Conservation (phyloP, 2,888 invertebrate genomes). For the Xestia ashworthii region DNA sequence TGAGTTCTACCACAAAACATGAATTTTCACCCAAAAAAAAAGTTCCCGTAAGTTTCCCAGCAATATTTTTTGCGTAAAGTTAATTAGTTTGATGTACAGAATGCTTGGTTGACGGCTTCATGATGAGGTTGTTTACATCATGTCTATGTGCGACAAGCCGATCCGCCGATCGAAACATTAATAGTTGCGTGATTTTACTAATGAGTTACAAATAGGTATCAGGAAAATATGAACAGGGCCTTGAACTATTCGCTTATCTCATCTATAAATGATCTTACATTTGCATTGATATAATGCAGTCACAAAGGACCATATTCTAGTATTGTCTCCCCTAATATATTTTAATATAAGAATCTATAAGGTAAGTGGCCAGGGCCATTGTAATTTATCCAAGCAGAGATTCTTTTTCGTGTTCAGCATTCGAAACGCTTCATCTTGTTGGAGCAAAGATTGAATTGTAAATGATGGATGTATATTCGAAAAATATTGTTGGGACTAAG, state of each 20-base stretch:
- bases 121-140: no score
- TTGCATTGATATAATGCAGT: conserved; percentile 21
- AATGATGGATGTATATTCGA: not conserved
- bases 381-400: conserved; percentile 21
- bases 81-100: no score
- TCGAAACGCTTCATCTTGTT: not conserved
- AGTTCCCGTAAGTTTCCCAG: no score
- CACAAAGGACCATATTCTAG: conserved; percentile 14
- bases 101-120: no score
- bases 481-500: no score
- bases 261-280: conserved; percentile 32
- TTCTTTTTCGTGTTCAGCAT: conserved; percentile 14
- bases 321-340: conserved; percentile 24
- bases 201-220: conserved; percentile 20
- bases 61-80: no score
- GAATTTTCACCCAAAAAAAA: no score
- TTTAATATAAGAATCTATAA: conserved; percentile 4
- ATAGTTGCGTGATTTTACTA: not conserved
- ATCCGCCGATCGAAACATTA: not conserved
- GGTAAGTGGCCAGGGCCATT: conserved; percentile 27
- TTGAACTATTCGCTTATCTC: conserved; percentile 35
- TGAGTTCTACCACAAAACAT: no score
- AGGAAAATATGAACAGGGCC: conserved; percentile 11
- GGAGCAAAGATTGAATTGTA: not conserved
- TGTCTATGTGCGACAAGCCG: not conserved